Base-by-base conservation (phyloP, 2,797 vertebrate species). In the Malacoctenus gilli region DNA sequence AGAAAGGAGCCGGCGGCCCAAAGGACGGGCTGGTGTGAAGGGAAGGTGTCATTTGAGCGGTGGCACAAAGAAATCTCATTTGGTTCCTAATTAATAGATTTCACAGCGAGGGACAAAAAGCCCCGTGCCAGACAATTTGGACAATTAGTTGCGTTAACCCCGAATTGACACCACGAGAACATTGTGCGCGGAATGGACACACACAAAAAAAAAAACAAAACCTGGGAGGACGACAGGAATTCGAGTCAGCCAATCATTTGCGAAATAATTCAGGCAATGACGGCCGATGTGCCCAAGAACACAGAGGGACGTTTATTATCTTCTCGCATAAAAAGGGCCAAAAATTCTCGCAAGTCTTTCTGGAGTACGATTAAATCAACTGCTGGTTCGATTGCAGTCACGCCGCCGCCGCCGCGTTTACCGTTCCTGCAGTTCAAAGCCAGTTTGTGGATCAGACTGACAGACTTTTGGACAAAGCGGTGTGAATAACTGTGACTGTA, bases 81-180 rank as follows among this genome's bases (percentile, higher is more conserved):
- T 72, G 63, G 67, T 72, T 77, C 55, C 63, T 77, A 62, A 75
- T 82, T 72, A 73, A 73, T 59, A 53, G 51, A 75, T 59, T 31
- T 72, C 67, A 67, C 14, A 61, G 40, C 42, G 44, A 42, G 54
- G 70, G 48, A 72, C 60, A 65, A 80, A 80, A 49, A 64, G 38
- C 47, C 35, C 38, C n/a, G 53, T 53, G 52, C 30, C 54, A 68
- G 48, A 71, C 37, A 61, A 51, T 59, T 54, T 15, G 15, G 34
- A 34, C 68, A 76, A 70, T 84, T 79, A 80, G 48, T 47, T 41
- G 61, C 16, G 39, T 72, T 78, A 82, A 77, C 71, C 52, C 70
- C 32, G 59, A 71, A 60, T 36, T 47, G 52, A 75, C 55, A 75
- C 41, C 28, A 15, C 1, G 12, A 69, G 63, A 55, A 79, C 68